These are phyloP conservation scores for Rana temporaria DNA, from an alignment of 2,113 vertebrate species.

Conservation along the genomic window DNA sequence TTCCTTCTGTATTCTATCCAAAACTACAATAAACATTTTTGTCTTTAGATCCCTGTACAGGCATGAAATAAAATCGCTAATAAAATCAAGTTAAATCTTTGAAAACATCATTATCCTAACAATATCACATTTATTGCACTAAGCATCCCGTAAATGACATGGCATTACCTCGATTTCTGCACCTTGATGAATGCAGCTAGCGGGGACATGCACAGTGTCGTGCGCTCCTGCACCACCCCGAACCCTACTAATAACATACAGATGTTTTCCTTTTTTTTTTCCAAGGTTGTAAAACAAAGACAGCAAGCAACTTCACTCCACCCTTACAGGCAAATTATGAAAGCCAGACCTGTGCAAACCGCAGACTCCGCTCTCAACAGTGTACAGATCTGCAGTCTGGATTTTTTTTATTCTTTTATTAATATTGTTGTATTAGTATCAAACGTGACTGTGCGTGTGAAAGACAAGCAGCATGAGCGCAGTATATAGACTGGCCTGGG, in stretches of 20 bases:
- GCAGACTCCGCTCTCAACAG: conserved; percentile 23
- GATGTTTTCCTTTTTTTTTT: conserved; percentile 29
- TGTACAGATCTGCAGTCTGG: conserved; percentile 14
- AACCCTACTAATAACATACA: conserved; percentile 33
- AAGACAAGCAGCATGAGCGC: conserved; percentile 34
- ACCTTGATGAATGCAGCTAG: neutral
- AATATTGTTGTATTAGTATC: conserved; percentile 41
- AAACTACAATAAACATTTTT: too few relatives aligned
- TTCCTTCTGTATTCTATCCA: too few relatives aligned
- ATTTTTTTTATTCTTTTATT: conserved; percentile 11
- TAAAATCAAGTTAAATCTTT: too few relatives aligned
- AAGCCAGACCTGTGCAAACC: conserved; percentile 38
- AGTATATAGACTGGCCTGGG: conserved; percentile 3
- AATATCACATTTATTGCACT: too few relatives aligned
- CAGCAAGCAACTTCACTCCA: neutral
- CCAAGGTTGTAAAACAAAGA: conserved; percentile 42
- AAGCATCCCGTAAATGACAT: too few relatives aligned
- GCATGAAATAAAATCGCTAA: too few relatives aligned
- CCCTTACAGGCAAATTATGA: conserved; percentile 37
- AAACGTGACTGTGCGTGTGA: conserved; percentile 21
- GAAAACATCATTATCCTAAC: too few relatives aligned
- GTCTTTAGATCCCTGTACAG: too few relatives aligned
- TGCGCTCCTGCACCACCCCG: neutral
- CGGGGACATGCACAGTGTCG: neutral
- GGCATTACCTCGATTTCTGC: neutral